Conservation (phyloP, 2,797 vertebrate genomes). For the Sebastes trivittatus region DNA sequence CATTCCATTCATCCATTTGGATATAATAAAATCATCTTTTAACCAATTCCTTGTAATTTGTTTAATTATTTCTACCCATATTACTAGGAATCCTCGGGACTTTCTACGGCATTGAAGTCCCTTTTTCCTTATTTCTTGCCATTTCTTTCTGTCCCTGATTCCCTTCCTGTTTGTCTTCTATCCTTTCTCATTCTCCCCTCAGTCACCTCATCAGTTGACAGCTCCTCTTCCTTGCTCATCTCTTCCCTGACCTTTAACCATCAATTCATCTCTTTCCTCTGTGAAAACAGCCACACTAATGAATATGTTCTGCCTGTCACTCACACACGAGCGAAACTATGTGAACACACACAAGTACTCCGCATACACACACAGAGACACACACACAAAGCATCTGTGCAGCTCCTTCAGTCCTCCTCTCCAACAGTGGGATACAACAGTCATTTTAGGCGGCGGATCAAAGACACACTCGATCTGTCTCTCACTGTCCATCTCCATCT, state of each 20-base stretch:
- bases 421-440: constrained; percentile 34
- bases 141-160: background rate
- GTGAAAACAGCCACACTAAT: constrained; percentile 38
- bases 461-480: constrained; percentile 30
- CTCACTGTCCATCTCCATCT: constrained; percentile 43
- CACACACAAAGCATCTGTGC: background rate
- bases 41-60: background rate
- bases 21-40: too few relatives aligned
- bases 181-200: background rate
- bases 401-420: constrained; percentile 9
- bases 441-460: constrained; percentile 57
- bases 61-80: fast-evolving
- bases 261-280: constrained; percentile 26
- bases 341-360: background rate
- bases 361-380: background rate
- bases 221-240: background rate
- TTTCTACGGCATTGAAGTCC: background rate
- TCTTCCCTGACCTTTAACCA: constrained; percentile 42
- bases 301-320: constrained; percentile 45
- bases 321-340: constrained; percentile 8
- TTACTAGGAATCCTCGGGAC: background rate
- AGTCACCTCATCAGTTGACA: background rate
- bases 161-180: background rate
- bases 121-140: background rate
- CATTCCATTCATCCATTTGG: too few relatives aligned